Base-by-base conservation (phyloP, 2,888 invertebrate species). In the Melanostoma mellinum region DNA sequence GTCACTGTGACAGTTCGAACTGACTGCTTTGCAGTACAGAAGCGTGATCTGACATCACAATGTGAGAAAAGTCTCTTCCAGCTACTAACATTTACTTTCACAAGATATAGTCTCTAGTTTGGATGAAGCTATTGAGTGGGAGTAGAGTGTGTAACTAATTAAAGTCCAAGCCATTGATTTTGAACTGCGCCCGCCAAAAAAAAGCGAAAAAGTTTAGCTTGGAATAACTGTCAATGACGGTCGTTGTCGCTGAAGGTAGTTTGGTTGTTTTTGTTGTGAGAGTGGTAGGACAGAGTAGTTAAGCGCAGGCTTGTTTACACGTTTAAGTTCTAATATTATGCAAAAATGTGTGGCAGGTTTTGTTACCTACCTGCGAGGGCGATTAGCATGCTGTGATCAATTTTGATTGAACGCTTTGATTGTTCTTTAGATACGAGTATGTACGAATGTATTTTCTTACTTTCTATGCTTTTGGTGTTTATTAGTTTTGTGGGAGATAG, bases 41-140 rank as follows among this genome's bases (percentile, higher is more conserved):
- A 77, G 82, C 82, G 82, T 82, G 81, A 77, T 77, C 63, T 77
- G 81, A 77, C 77, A 61, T 77, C 55, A 53, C 76, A 81, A 81
- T 81, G 50, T 58, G 65, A 60, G 71, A 61, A 52, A 67, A 65
- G 33, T 8, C 8, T 65, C 30, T 61, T 4, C 5, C 8, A 52
- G 35, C 60, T 55, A 69, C 50, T 60, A 69, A 68, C 50, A 48
- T 63, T 69, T 77, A 78, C 82, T 82, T 78, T 82, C 82, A 82
- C 81, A 63, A 72, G 60, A 60, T 20, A 4, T 20, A 4, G 4
- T 52, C 33, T 50, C 48, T 48, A 2, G 40, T 20, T 60, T 46
- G 63, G 33, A 30, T 30, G 9, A 67, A 52, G n/a, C 8, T 8
- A 6, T 8, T 30, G 3, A 40, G 6, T 20, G 3, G 38, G 33